Evolutionary conservation across 2,888 invertebrate species (phyloP).

Genomic region (Cheiracanthium punctorium): DNA sequence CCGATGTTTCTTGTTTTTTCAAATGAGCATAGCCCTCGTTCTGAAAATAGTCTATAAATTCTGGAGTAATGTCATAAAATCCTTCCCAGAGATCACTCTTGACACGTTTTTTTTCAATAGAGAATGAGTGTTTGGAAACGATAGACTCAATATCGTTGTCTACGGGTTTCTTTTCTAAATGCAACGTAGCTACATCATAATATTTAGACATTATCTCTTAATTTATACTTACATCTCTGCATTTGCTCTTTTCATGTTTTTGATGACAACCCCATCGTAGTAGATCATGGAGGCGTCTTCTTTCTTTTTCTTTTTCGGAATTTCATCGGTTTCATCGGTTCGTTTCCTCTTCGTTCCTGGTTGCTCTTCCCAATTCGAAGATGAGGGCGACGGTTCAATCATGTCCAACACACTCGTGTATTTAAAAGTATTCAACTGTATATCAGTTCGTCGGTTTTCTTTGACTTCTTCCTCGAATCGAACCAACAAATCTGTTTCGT

Average conservation of each 20-base stretch:
- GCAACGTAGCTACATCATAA: constrained; percentile 11
- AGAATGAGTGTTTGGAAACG: neutral
- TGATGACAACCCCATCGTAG: no score
- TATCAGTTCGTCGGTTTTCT: neutral
- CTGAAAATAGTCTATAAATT: neutral
- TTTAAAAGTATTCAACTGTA: neutral
- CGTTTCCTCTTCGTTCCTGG: no score
- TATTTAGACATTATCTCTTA: neutral
- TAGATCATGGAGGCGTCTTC: no score
- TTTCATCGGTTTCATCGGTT: no score
- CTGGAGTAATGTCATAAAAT: neutral
- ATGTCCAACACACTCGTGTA: no score
- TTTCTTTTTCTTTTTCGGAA: no score
- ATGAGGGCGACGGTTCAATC: no score
- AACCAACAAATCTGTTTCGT: constrained; percentile 4
- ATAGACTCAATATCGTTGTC: neutral
- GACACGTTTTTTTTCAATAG: neutral
- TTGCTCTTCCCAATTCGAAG: neutral
- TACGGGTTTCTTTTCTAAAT: neutral
- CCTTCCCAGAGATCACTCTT: neutral
- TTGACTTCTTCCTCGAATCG: constrained; percentile 13
- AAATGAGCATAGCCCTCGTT: neutral
- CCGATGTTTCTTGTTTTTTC: neutral
- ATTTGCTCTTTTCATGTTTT: no score
- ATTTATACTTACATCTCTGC: neutral